These are phyloP conservation scores for Cuculus canorus DNA, from an alignment of 2,797 vertebrate species.

Conservation along the genomic window DNA sequence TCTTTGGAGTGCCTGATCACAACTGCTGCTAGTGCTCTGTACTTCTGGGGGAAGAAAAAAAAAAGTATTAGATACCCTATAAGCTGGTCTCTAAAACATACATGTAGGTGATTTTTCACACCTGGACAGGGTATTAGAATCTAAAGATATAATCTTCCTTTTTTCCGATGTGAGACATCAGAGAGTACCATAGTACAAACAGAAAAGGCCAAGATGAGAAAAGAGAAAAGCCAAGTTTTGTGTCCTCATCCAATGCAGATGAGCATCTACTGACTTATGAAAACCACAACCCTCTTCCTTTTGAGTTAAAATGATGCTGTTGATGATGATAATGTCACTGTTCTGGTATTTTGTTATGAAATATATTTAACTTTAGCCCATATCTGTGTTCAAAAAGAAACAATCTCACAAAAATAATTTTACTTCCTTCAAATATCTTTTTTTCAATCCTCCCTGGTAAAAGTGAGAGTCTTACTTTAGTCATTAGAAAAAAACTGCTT, in stretches of 20 bases:
- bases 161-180: neutral
- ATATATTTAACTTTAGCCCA: neutral
- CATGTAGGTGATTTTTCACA: neutral
- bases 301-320: neutral
- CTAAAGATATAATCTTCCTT: neutral
- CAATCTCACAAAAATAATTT: neutral
- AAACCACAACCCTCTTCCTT: neutral
- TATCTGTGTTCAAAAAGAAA: neutral
- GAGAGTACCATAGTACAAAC: neutral
- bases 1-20: neutral
- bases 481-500: neutral
- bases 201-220: neutral
- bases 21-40: neutral
- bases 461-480: neutral
- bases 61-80: neutral
- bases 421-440: neutral
- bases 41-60: neutral
- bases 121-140: neutral
- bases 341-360: neutral
- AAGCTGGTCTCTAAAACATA: neutral
- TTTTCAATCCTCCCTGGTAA: neutral
- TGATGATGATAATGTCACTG: neutral
- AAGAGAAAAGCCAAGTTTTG: neutral
- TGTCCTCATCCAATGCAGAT: neutral
- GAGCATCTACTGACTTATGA: neutral